Evolutionary conservation across 2,888 invertebrate genomes (phyloP), one percentile per base, ranked within the genome.

Genomic region (Brachylomia viminalis): DNA sequence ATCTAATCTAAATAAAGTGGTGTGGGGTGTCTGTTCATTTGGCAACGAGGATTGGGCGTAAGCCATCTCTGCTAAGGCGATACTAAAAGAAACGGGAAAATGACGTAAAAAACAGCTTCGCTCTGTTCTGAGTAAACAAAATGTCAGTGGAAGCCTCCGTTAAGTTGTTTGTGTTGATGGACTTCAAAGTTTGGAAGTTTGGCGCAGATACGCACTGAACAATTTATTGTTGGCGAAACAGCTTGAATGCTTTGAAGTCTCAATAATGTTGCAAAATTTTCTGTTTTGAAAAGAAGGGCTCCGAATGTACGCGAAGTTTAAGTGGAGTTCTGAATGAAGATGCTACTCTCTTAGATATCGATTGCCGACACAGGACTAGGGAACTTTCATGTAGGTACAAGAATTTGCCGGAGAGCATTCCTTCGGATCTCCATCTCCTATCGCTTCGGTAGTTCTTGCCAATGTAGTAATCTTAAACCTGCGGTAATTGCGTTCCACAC

Each of bases 1-100:
- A 83, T 80, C 77, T 87, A 79, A 87, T 88, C 79, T 83, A 79
- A 87, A 87, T 87, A 80, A 85, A 80, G 69, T 52, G 79, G 78
- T 72, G 72, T 30, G 77, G 82, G 72, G 77, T 17, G 42, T 15
- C 64, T 68, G 69, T 67, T 75, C 71, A 75, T 64, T 79, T 65
- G 79, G 70, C 84, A 64, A 38, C 61, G 49, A 75, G 74, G 64
- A 75, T 74, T 72, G 86, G 71, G 54, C 71, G 79, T 72, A 62
- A 83, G 83, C 71, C 58, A 54, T 23, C 78, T 85, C 72, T 65
- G 79, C 79, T 80, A 72, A 86, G 81, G 74, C 70, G 73, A 77
- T 80, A 84, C 81, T 78, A 83, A 83, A 86, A 80, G 75, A 79
- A 83, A 86, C 79, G 75, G 71, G 74, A 76, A 83, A 88, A 78